phyloP scores from a whole-genome alignment of 2,797 vertebrate genomes.

The Pangasius sanitwongsei region DNA sequence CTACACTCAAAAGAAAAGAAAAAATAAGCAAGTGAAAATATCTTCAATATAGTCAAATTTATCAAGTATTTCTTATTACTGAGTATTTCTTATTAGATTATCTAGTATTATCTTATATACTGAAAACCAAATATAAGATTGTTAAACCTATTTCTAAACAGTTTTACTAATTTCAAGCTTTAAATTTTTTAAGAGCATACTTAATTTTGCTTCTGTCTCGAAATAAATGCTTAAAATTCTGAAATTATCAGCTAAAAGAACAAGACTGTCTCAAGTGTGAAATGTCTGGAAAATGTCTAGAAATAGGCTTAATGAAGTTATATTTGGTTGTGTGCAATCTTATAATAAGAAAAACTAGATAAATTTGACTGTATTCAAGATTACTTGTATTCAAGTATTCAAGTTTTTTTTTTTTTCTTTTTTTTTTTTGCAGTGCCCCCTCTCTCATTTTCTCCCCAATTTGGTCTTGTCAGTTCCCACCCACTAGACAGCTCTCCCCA shows the following conservation, averaged over 20 bases:
- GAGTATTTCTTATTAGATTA: neutral
- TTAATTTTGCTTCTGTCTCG: neutral
- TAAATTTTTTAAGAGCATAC: neutral
- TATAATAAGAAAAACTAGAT: neutral
- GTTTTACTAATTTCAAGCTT: neutral
- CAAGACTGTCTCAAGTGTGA: too few relatives aligned
- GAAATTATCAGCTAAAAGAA: too few relatives aligned
- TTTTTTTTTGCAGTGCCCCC: neutral
- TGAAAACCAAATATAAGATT: neutral
- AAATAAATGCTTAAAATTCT: neutral
- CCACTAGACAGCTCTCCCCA: neutral
- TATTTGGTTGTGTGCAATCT: neutral
- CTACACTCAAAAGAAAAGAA: too few relatives aligned
- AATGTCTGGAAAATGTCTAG: neutral
- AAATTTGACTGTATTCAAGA: too few relatives aligned
- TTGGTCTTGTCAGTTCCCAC: neutral
- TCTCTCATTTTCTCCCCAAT: neutral
- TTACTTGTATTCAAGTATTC: too few relatives aligned
- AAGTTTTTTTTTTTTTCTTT: too few relatives aligned
- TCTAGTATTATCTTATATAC: neutral
- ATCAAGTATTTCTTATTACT: neutral
- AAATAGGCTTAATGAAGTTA: neutral
- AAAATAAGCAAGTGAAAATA: neutral
- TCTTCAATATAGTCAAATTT: neutral
- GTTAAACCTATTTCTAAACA: neutral